These are phyloP conservation scores for Plodia interpunctella DNA, from an alignment of 1,140 invertebrate genomes.

Conservation along the genomic window DNA sequence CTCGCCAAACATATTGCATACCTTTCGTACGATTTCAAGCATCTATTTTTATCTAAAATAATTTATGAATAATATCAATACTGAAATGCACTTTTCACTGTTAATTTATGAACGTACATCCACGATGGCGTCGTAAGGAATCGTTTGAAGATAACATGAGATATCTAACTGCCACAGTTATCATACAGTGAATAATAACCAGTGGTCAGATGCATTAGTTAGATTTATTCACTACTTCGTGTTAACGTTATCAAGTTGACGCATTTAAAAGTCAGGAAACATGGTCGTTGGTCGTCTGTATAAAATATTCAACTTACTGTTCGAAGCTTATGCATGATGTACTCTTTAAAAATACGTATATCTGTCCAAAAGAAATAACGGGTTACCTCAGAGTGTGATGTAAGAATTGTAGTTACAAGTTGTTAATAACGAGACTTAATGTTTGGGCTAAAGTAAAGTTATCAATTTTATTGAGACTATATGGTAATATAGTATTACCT, in stretches of 20 bases:
- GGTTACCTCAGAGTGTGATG: too few species aligned
- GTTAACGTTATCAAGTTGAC: neutral
- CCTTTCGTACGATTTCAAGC: too few species aligned
- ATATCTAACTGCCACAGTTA: neutral
- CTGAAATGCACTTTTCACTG: neutral
- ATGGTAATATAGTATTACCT: too few species aligned
- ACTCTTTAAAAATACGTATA: neutral
- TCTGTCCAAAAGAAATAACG: neutral
- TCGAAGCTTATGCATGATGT: neutral
- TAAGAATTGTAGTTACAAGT: too few species aligned
- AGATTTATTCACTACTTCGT: slow-evolving; percentile 2
- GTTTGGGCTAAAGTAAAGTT: too few species aligned
- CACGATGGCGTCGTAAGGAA: neutral
- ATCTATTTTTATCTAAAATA: neutral
- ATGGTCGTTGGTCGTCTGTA: neutral
- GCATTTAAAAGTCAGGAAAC: neutral
- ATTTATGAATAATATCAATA: neutral
- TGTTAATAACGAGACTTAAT: too few species aligned
- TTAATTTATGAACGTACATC: neutral
- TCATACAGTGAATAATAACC: slow-evolving; percentile 4
- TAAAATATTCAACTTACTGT: neutral
- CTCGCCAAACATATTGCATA: too few species aligned
- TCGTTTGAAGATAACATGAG: neutral
- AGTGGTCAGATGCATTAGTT: neutral
- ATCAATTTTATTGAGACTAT: too few species aligned